Base-by-base conservation (phyloP, 2,888 invertebrate species). In the Lithophane semibrunnea region DNA sequence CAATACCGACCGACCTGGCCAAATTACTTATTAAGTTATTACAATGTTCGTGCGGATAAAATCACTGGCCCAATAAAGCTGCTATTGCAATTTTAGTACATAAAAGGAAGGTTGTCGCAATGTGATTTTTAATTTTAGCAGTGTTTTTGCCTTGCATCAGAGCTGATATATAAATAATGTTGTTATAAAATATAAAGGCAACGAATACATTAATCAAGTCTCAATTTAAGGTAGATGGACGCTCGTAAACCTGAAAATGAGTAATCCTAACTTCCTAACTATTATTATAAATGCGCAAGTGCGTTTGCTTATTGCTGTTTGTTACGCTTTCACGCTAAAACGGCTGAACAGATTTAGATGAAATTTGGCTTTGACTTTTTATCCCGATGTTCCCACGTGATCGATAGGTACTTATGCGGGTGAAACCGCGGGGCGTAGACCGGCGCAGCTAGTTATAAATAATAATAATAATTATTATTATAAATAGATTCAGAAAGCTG, bases 21-120 rank as follows among this genome's bases (percentile, higher is more conserved):
- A 91, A 91, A 91, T 89, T 88, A 91, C 90, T 89, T 91, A 90
- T 86, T 89, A 91, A 91, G 89, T 89, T 91, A 90, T 86, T 89
- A 91, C 83, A 88, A 87, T 87, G 86, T 89, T 88, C 87, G 89
- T 82, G 85, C 79, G 76, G 88, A 88, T 90, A 89, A 89, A 90
- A 90, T 88, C 77, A 85, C 80, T 84, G 87, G 78, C 82, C 80
- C 66, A 88, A 87, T 88, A 86, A 87, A 87, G 79, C 78, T 77
- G 82, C 74, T 77, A 75, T 85, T 81, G 85, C 79, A 66, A 73
- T 82, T 78, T 82, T 73, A 78, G 75, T 75, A 72, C 69, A 76
- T 77, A 79, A 80, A 88, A 73, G 49, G 75, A 72, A 82, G 75
- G 77, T 74, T 86, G 68, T 71, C 42, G 61, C 60, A 65, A 60